Conservation (phyloP, 2,888 invertebrate genomes). For the Hymenopus coronatus region DNA sequence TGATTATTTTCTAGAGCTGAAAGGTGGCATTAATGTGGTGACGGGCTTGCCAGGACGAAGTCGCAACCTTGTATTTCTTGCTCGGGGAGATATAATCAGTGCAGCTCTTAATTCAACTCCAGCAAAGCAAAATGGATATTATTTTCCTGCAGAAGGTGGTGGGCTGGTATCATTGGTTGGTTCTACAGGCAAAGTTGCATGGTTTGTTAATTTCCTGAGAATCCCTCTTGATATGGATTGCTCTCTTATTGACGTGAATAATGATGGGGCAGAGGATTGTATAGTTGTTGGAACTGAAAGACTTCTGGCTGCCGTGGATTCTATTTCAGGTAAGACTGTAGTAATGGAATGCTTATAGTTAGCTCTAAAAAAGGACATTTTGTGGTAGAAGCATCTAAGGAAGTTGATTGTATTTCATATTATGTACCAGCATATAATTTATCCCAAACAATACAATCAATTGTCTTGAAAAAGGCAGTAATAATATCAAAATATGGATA, state of each 20-base stretch:
- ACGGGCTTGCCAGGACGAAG: slow-evolving; percentile 61
- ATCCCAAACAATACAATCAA: no score
- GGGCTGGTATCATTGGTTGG: slow-evolving; percentile 70
- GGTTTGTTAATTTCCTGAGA: slow-evolving; percentile 68
- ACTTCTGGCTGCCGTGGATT: slow-evolving; percentile 58
- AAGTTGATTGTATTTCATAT: no score
- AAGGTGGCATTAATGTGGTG: slow-evolving; percentile 67
- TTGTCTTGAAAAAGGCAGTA: no score
- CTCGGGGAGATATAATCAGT: slow-evolving; percentile 53
- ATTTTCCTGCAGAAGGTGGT: slow-evolving; percentile 43
- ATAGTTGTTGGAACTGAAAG: slow-evolving; percentile 71
- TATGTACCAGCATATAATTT: no score
- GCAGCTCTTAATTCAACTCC: neutral
- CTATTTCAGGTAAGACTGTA: slow-evolving; percentile 51
- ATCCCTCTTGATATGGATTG: slow-evolving; percentile 73
- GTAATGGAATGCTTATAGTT: no score
- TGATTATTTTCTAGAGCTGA: slow-evolving; percentile 52
- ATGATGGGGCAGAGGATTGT: slow-evolving; percentile 70
- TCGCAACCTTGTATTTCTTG: slow-evolving; percentile 70
- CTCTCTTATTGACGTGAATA: slow-evolving; percentile 67
- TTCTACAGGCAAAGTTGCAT: slow-evolving; percentile 66
- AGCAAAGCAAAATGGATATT: slow-evolving; percentile 30
- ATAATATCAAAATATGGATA: no score
- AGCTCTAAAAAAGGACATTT: no score
- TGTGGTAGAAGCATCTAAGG: no score